Evolutionary conservation across 2,888 invertebrate species (phyloP).

Genomic region (Stenurella melanura): DNA sequence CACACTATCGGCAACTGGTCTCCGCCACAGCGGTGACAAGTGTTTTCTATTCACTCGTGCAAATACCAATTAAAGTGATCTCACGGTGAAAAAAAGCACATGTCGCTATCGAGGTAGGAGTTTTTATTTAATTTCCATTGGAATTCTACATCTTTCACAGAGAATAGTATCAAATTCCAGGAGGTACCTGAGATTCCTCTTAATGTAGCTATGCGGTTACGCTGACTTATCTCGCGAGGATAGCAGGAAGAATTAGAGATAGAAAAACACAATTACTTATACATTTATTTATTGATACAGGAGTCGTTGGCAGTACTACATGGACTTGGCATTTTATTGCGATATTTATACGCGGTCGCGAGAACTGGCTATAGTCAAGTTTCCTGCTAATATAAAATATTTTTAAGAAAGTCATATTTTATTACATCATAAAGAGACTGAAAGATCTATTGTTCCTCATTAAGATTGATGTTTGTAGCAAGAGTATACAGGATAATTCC

Average conservation of each 20-base stretch:
- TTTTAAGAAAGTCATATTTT: too few relatives aligned
- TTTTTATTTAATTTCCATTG: slow-evolving; percentile 35
- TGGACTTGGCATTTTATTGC: slow-evolving; percentile 15
- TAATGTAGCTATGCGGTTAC: slow-evolving; percentile 13
- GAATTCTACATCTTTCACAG: slow-evolving; percentile 19
- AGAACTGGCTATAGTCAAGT: neutral
- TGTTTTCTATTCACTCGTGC: slow-evolving; percentile 56
- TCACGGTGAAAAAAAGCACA: slow-evolving; percentile 34
- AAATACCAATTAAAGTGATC: slow-evolving; percentile 54
- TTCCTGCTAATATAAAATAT: neutral
- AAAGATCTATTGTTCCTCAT: too few relatives aligned
- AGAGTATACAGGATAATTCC: too few relatives aligned
- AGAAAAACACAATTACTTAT: slow-evolving; percentile 30
- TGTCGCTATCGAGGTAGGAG: slow-evolving; percentile 21
- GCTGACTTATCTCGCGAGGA: slow-evolving; percentile 33
- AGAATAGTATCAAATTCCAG: slow-evolving; percentile 26
- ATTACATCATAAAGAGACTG: too few relatives aligned
- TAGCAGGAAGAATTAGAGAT: slow-evolving; percentile 10
- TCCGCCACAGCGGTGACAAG: slow-evolving; percentile 51
- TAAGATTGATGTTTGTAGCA: too few relatives aligned
- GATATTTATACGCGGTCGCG: slow-evolving; percentile 9
- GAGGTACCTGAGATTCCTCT: slow-evolving; percentile 29
- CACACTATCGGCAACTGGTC: slow-evolving; percentile 49
- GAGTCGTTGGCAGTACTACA: slow-evolving; percentile 2
- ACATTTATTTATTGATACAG: slow-evolving; percentile 28